phyloP scores from a whole-genome alignment of 2,888 invertebrate genomes.

The Drosophila demipolita region DNA sequence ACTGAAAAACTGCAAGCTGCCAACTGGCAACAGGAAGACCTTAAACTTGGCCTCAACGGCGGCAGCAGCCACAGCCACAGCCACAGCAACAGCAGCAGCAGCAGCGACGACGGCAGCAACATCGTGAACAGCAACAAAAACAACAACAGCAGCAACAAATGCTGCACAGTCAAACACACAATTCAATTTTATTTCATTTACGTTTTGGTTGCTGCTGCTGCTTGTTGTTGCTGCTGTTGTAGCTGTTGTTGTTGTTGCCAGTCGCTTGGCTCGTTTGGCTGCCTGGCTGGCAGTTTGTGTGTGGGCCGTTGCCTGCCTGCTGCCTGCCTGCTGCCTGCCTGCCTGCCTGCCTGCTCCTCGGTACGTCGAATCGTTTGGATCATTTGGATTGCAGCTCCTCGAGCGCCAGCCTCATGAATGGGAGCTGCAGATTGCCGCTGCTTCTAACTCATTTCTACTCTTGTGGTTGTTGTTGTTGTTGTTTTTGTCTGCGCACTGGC shows the following conservation, averaged over 20 bases:
- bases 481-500: constrained; percentile 30
- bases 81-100: constrained; percentile 29
- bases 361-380: constrained; percentile 46
- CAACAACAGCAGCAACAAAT: constrained; percentile 56
- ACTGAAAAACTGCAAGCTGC: constrained; percentile 55
- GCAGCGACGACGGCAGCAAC: constrained; percentile 54
- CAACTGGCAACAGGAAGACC: constrained; percentile 79
- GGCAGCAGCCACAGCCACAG: constrained; percentile 41
- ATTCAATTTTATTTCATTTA: constrained; percentile 78
- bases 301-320: constrained; percentile 59
- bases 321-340: constrained; percentile 30
- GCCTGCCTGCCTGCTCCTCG: constrained; percentile 20
- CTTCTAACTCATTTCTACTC: constrained; percentile 73
- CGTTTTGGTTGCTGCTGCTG: constrained; percentile 52
- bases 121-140: constrained; percentile 66
- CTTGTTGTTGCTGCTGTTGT: constrained; percentile 23
- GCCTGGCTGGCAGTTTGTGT: constrained; percentile 67
- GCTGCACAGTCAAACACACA: constrained; percentile 72
- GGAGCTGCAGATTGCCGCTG: constrained; percentile 64
- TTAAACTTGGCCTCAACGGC: constrained; percentile 79
- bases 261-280: constrained; percentile 62
- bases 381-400: constrained; percentile 68
- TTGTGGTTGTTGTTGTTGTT: constrained; percentile 29
- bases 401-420: constrained; percentile 77
- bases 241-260: constrained; percentile 35